These are phyloP conservation scores for Tenrec ecaudatus DNA, from an alignment of 2,113 vertebrate species.

Conservation along the genomic window DNA sequence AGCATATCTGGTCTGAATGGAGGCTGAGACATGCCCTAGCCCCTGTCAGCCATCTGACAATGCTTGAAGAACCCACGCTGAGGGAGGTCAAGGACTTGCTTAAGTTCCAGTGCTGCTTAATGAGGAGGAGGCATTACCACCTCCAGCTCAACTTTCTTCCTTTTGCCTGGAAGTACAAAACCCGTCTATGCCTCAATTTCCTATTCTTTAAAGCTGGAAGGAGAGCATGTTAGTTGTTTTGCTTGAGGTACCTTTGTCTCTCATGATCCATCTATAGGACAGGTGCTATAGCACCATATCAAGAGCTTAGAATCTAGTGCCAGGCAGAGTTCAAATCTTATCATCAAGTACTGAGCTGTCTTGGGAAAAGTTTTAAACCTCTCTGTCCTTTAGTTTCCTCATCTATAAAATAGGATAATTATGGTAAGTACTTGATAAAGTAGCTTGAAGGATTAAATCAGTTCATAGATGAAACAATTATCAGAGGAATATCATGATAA, in stretches of 20 bases:
- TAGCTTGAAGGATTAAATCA: neutral
- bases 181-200: neutral
- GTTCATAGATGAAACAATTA: neutral
- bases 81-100: neutral
- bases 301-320: neutral
- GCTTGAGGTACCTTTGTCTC: neutral
- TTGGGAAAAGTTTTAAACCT: neutral
- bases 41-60: neutral
- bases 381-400: neutral
- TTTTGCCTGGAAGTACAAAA: neutral
- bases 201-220: neutral
- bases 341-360: neutral
- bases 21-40: neutral
- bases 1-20: conserved; percentile 48
- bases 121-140: neutral
- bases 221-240: neutral
- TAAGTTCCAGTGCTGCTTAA: neutral
- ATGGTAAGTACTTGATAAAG: neutral
- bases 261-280: neutral
- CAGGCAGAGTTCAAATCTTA: neutral
- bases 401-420: neutral
- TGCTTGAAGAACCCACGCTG: neutral
- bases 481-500: neutral
- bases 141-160: neutral
- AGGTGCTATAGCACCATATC: neutral